Conservation (phyloP, 2,113 vertebrate genomes). For the Centropus unirufus region DNA sequence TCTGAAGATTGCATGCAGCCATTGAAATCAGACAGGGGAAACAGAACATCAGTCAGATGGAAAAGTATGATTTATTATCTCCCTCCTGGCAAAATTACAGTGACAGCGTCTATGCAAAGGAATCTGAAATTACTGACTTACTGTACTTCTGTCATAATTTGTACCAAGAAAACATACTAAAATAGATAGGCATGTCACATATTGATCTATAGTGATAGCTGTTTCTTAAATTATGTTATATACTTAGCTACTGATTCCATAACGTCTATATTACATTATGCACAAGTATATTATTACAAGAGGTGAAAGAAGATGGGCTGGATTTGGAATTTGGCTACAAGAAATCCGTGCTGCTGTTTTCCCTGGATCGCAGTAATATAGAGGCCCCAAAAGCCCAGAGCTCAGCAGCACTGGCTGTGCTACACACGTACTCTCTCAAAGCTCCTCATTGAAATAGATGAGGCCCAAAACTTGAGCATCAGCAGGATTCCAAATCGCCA, state of each 20-base stretch:
- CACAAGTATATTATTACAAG: background rate
- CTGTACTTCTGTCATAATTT: slow-evolving; percentile 58
- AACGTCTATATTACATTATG: background rate
- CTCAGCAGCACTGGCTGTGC: fast-evolving
- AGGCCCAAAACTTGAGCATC: background rate
- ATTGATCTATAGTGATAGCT: slow-evolving; percentile 45
- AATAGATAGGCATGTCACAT: slow-evolving; percentile 21
- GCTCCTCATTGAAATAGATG: background rate
- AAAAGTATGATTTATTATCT: slow-evolving; percentile 73
- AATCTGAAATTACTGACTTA: slow-evolving; percentile 65
- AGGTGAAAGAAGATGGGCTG: background rate
- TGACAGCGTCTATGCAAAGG: slow-evolving; percentile 44
- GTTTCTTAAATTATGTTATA: slow-evolving; percentile 3
- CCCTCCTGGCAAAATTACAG: slow-evolving; percentile 53
- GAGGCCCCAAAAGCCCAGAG: background rate
- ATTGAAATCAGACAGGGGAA: slow-evolving; percentile 59
- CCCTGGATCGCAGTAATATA: background rate
- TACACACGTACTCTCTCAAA: background rate
- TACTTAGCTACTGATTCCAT: slow-evolving; percentile 27
- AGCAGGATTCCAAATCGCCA: background rate
- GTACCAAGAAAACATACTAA: slow-evolving; percentile 34
- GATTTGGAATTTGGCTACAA: background rate
- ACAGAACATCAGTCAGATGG: slow-evolving; percentile 60
- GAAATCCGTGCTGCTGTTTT: background rate
- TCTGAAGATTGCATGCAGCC: slow-evolving; percentile 47